phyloP scores from a whole-genome alignment of 1,140 invertebrate species.

The Procambarus virginalis region DNA sequence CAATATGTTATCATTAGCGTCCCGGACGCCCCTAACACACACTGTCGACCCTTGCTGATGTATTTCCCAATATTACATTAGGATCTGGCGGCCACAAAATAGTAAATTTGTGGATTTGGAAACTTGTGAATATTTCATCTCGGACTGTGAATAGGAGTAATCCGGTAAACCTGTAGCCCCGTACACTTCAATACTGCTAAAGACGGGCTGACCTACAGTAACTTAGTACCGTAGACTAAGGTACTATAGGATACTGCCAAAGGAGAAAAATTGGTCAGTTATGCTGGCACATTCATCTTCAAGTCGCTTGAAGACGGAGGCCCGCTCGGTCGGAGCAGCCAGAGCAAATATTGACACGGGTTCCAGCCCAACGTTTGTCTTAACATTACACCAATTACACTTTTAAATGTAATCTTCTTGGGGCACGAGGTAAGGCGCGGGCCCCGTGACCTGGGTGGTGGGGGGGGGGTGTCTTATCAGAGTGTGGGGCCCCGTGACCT shows the following conservation, averaged over 20 bases:
- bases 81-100: constrained; percentile 1
- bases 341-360: constrained; percentile 51
- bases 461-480: too few relatives aligned
- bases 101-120: constrained; percentile 41
- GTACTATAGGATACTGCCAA: too few relatives aligned
- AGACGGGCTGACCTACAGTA: too few relatives aligned
- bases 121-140: constrained; percentile 48
- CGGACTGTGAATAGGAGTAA: too few relatives aligned
- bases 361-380: constrained; percentile 41
- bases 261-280: too few relatives aligned
- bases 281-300: too few relatives aligned
- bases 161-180: not conserved
- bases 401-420: constrained; percentile 15
- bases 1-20: constrained; percentile 56
- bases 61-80: constrained; percentile 58
- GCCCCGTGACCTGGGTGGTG: too few relatives aligned
- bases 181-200: not conserved
- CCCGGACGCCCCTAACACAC: not conserved
- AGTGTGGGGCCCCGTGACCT: too few relatives aligned
- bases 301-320: not conserved
- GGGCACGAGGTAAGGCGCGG: too few relatives aligned
- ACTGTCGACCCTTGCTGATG: not conserved
- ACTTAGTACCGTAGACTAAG: too few relatives aligned
- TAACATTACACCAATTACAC: constrained; percentile 47
- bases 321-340: constrained; percentile 2